A percentile compares a stretch with the other conserved stretches of the same genome.
phyloP scores from a whole-genome alignment of 2,797 vertebrate genomes.

The Naso thynnoides region DNA sequence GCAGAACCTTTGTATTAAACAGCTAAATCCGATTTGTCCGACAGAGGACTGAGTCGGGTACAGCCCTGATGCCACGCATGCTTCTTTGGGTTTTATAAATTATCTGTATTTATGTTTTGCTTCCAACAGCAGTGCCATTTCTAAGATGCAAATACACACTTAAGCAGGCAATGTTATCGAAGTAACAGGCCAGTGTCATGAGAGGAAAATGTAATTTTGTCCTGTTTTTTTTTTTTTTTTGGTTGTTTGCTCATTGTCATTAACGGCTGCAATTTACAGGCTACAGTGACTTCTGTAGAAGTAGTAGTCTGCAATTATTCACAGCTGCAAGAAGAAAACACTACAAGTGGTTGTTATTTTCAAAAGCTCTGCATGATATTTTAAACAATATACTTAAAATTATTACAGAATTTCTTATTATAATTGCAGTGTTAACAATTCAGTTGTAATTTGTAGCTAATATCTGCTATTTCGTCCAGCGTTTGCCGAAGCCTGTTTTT shows the following conservation, averaged over 20 bases:
- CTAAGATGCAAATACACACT: no score
- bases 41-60: no score
- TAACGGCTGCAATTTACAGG: not conserved
- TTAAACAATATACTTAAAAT: not conserved
- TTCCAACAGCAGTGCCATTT: no score
- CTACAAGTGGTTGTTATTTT: not conserved
- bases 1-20: no score
- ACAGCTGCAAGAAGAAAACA: not conserved
- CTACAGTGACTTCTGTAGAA: not conserved
- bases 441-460: not conserved
- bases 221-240: not conserved
- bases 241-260: slow-evolving; percentile 3
- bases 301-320: not conserved
- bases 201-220: no score
- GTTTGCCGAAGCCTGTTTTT: not conserved
- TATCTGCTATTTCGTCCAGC: not conserved
- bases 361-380: not conserved
- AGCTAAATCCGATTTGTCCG: no score
- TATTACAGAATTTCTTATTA: not conserved
- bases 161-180: no score
- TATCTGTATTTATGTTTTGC: no score
- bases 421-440: not conserved
- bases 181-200: no score
- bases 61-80: no score
- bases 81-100: no score